These are phyloP conservation scores for Aldabrachelys gigantea DNA, from an alignment of 2,113 vertebrate species.

Conservation along the genomic window DNA sequence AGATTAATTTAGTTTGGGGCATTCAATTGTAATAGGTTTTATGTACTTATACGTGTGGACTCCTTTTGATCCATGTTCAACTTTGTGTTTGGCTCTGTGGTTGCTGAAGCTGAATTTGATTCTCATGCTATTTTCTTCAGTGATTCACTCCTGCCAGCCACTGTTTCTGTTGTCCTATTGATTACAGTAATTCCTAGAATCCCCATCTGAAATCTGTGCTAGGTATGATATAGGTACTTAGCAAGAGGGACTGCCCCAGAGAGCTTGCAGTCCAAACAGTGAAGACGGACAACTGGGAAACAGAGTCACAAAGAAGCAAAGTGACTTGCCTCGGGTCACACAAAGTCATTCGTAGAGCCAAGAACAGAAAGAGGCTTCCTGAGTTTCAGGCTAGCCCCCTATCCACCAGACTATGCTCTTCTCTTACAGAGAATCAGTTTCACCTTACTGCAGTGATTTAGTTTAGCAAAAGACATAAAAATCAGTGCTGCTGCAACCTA, in stretches of 20 bases:
- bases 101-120: neutral
- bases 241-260: neutral
- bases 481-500: neutral
- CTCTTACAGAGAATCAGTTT: neutral
- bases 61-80: neutral
- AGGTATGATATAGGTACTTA: neutral
- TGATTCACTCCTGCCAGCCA: neutral
- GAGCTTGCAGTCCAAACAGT: neutral
- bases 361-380: neutral
- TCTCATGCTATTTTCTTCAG: neutral
- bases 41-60: neutral
- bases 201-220: neutral
- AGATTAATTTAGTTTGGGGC: neutral
- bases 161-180: neutral
- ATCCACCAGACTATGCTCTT: neutral
- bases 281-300: neutral
- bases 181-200: neutral
- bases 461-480: neutral
- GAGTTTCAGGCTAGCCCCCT: neutral
- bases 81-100: neutral
- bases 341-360: neutral
- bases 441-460: neutral
- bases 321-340: neutral
- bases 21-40: neutral
- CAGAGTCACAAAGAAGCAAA: neutral